phyloP scores from a whole-genome alignment of 2,113 vertebrate genomes.

The Xenopus tropicalis region UCB_Xtro_10.0 CM004449.2:57689501-57690000 shows the following conservation, averaged over 20 bases:
- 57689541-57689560: not conserved
- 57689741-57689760: too few relatives aligned
- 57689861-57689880: conserved; percentile 2
- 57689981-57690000: conserved; percentile 42
- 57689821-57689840: conserved; percentile 5
- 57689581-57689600: too few relatives aligned
- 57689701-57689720: too few relatives aligned
- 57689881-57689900: not conserved
- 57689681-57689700: not conserved
- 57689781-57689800: too few relatives aligned
- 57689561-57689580: not conserved
- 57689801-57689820: too few relatives aligned
- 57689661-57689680: not conserved
- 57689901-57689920: too few relatives aligned
- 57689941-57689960: conserved; percentile 11
- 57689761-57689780: too few relatives aligned
- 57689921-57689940: not conserved
- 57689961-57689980: conserved; percentile 14
- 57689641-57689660: too few relatives aligned
- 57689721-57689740: too few relatives aligned
- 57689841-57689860: not conserved
- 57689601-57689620: not conserved
- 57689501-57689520: conserved; percentile 12
- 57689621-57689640: not conserved
- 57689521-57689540: conserved; percentile 31